Evolutionary conservation across 2,888 invertebrate species (phyloP).

Genomic region (Cordilura impudica): DNA sequence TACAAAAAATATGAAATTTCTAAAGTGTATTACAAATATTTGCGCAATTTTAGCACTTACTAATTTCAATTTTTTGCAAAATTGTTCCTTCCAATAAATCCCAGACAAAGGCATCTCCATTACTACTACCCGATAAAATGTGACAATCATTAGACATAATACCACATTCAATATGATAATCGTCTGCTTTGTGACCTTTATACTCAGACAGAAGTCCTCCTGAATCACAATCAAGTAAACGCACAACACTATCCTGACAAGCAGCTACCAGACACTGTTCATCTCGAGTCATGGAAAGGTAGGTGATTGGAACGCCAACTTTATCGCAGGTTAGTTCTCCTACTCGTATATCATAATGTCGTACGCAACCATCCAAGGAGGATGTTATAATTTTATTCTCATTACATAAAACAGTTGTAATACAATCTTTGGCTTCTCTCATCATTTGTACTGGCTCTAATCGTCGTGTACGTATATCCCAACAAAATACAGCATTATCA

Average conservation of each 20-base stretch:
- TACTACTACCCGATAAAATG: conserved; percentile 93
- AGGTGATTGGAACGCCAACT: conserved; percentile 88
- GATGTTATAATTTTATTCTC: conserved; percentile 94
- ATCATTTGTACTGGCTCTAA: conserved; percentile 88
- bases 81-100: conserved; percentile 89
- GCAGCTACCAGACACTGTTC: conserved; percentile 93
- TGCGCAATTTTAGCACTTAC: conserved; percentile 62
- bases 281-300: conserved; percentile 91
- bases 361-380: conserved; percentile 91
- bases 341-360: conserved; percentile 94
- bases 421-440: conserved; percentile 95
- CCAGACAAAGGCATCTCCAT: conserved; percentile 85
- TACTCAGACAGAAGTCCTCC: conserved; percentile 89
- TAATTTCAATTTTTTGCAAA: conserved; percentile 74
- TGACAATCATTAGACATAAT: conserved; percentile 90
- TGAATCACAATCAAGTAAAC: conserved; percentile 92
- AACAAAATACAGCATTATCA: conserved; percentile 94
- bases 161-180: conserved; percentile 92
- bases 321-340: conserved; percentile 91
- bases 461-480: conserved; percentile 88
- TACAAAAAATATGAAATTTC: no score
- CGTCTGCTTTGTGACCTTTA: conserved; percentile 88
- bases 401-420: conserved; percentile 87
- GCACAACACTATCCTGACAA: conserved; percentile 89
- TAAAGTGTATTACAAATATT: neutral